Evolutionary conservation across 2,888 invertebrate genomes (phyloP), one percentile per base, ranked within the genome.

Genomic region (Pristionchus fissidentatus): DNA sequence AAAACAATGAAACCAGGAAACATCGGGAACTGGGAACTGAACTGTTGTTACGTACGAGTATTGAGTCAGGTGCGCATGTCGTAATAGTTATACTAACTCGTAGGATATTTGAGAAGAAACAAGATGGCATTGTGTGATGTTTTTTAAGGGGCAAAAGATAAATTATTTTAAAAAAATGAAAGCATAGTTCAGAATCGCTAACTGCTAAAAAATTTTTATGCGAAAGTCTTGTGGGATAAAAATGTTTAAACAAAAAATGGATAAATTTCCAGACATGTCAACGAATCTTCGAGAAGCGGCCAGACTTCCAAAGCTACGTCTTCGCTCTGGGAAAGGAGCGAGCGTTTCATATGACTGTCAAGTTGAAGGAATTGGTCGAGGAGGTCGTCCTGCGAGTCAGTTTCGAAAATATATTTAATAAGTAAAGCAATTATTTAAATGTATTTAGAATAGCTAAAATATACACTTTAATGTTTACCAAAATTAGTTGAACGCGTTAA

Each of bases 281-380:
- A 86, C 84, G 92, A 41, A 86, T 92, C n/a, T 90, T 90, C 85
- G 91, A 92, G 83, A 92, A 92, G 86, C 88, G 92, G 10, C 86
- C 86, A 26, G 92, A 92, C 84, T 90, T 89, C 84, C 89, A 89
- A 77, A 87, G 84, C 57, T 91, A 89, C 78, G 87, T 89, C 57
- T 87, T 89, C 81, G 79, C 84, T 3, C 55, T 92, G 83, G 91
- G 91, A 73, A 89, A 88, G 83, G 90, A 91, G 60, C 84, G 87
- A 32, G 90, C 90, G 83, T 85, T 81, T 22, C 87, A 85, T 49
- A 87, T 91, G 81, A 90, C 90, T 57, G 84, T 84, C 46, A 86
- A 85, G 10, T 86, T 92, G 85, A 90, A 89, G 75, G 87, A 89
- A 29, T 87, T 91, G 32, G 84, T 92, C 26, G 91, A 91, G 79